These are phyloP conservation scores for Eledona agricola DNA, from an alignment of 2,888 invertebrate genomes.

Conservation along the genomic window DNA sequence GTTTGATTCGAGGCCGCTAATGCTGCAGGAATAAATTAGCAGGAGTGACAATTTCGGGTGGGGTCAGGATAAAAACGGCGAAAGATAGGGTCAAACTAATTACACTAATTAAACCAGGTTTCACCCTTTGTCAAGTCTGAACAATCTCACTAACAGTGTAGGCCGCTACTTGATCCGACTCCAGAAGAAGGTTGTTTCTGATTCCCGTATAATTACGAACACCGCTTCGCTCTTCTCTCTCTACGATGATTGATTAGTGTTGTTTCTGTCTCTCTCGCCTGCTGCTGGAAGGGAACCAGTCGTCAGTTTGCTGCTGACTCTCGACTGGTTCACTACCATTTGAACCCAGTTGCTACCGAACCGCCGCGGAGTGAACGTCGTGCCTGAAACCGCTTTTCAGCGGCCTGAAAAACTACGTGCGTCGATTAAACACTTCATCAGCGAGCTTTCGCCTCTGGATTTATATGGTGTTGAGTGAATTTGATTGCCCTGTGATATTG, in stretches of 20 bases:
- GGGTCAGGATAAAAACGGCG: slow-evolving; percentile 10
- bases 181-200: slow-evolving; percentile 61
- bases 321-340: slow-evolving; percentile 55
- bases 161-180: slow-evolving; percentile 60
- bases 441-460: slow-evolving; percentile 16
- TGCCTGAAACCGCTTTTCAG: slow-evolving; percentile 39
- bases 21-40: no score
- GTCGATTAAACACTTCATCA: slow-evolving; percentile 6
- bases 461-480: slow-evolving; percentile 12
- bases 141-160: slow-evolving; percentile 60
- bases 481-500: slow-evolving; percentile 32
- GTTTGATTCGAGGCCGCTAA: no score
- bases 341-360: slow-evolving; percentile 50
- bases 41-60: slow-evolving; percentile 11
- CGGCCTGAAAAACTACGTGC: slow-evolving; percentile 28
- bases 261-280: slow-evolving; percentile 52
- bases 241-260: slow-evolving; percentile 44
- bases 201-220: slow-evolving; percentile 61
- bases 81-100: slow-evolving; percentile 53
- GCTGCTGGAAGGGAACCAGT: slow-evolving; percentile 58
- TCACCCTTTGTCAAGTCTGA: slow-evolving; percentile 56
- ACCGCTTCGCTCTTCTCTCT: slow-evolving; percentile 48
- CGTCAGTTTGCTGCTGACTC: slow-evolving; percentile 60
- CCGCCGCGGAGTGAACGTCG: slow-evolving; percentile 45
- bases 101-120: slow-evolving; percentile 60